phyloP scores from a whole-genome alignment of 2,888 invertebrate species.

The Rutpela maculata region DNA sequence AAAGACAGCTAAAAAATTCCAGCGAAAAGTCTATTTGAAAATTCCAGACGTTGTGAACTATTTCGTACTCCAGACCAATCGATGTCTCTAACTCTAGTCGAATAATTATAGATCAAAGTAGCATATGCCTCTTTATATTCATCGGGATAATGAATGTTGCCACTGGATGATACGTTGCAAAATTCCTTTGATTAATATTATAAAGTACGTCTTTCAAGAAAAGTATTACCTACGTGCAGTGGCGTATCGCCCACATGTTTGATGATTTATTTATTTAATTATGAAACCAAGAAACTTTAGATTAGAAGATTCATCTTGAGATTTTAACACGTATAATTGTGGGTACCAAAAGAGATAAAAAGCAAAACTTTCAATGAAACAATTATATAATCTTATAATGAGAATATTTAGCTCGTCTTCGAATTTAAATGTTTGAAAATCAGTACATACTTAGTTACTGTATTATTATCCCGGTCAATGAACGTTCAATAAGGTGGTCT shows the following conservation, averaged over 20 bases:
- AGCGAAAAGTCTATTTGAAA: conserved; percentile 32
- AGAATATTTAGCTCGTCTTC: too few relatives aligned
- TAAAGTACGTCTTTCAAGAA: conserved; percentile 18
- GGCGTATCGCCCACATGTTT: background rate
- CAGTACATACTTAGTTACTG: too few relatives aligned
- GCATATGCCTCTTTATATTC: conserved; percentile 47
- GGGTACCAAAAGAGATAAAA: too few relatives aligned
- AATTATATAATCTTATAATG: too few relatives aligned
- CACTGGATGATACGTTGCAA: conserved; percentile 27
- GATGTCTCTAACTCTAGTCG: conserved; percentile 29
- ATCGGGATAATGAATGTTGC: conserved; percentile 27
- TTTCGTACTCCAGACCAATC: conserved; percentile 24
- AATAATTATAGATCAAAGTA: conserved; percentile 56
- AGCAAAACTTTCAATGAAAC: too few relatives aligned
- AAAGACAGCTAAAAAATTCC: conserved; percentile 31
- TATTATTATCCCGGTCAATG: too few relatives aligned
- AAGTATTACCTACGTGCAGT: conserved; percentile 23
- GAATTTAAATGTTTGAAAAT: too few relatives aligned
- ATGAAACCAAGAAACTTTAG: background rate
- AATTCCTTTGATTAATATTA: conserved; percentile 40
- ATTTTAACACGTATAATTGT: too few relatives aligned
- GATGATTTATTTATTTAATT: conserved; percentile 3
- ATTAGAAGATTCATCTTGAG: background rate
- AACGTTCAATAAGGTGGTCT: too few relatives aligned
- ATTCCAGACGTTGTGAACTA: conserved; percentile 20